Conservation (phyloP, 1,140 invertebrate species). For the Leptopilina boulardi region DNA sequence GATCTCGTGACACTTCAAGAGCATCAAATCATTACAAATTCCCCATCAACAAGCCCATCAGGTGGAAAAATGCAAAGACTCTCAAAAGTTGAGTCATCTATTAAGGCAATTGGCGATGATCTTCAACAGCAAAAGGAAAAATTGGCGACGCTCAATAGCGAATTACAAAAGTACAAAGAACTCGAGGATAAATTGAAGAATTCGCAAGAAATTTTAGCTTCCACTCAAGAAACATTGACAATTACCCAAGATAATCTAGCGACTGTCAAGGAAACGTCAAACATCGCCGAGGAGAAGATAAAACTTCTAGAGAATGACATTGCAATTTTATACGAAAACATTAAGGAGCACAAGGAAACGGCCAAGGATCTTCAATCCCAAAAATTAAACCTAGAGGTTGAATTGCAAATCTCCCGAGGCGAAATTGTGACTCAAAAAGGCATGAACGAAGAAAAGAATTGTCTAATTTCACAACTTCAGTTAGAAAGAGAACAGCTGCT, state of each 20-base stretch:
- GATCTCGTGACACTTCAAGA: slow-evolving; percentile 57
- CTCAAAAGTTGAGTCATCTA: background rate
- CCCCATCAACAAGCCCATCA: slow-evolving; percentile 33
- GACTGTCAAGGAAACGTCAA: slow-evolving; percentile 35
- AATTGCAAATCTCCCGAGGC: slow-evolving; percentile 41
- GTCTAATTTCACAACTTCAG: slow-evolving; percentile 49
- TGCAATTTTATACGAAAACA: slow-evolving; percentile 47
- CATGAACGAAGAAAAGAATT: slow-evolving; percentile 11
- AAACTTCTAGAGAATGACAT: slow-evolving; percentile 57
- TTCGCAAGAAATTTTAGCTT: slow-evolving; percentile 30
- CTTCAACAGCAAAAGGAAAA: slow-evolving; percentile 42
- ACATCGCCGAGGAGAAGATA: slow-evolving; percentile 38
- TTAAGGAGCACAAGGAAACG: slow-evolving; percentile 38
- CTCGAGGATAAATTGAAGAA: slow-evolving; percentile 41
- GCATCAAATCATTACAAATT: slow-evolving; percentile 25
- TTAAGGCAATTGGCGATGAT: slow-evolving; percentile 44
- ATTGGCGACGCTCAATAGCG: slow-evolving; percentile 40
- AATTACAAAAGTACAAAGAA: slow-evolving; percentile 41
- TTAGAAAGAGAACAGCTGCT: slow-evolving; percentile 43
- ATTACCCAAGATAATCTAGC: slow-evolving; percentile 54
- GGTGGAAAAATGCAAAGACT: slow-evolving; percentile 41
- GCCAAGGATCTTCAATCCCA: slow-evolving; percentile 37
- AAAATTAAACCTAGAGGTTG: slow-evolving; percentile 44
- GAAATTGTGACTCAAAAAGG: slow-evolving; percentile 33
- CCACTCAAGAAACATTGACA: slow-evolving; percentile 40